Evolutionary conservation across 2,113 vertebrate genomes (phyloP).

Genomic region (Pimephales promelas): DNA sequence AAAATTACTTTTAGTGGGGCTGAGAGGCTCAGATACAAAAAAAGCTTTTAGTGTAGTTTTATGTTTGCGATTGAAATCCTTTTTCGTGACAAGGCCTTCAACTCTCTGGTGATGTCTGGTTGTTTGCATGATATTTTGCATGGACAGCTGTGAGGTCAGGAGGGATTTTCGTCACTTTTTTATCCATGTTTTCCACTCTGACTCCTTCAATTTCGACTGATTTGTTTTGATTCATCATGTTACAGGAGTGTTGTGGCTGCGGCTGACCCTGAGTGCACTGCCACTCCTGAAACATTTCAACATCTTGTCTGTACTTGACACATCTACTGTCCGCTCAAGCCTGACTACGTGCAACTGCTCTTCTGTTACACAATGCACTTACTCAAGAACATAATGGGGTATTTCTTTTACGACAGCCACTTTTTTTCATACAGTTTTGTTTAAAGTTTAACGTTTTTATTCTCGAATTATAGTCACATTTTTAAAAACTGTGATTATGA

Average conservation of each 20-base stretch:
- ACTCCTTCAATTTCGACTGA: conserved; percentile 7
- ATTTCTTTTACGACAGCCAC: neutral
- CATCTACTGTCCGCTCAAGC: neutral
- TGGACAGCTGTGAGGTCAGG: conserved; percentile 21
- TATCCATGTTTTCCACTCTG: conserved; percentile 4
- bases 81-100: conserved; percentile 33
- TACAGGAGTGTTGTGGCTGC: neutral
- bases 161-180: conserved; percentile 16
- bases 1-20: conserved; percentile 37
- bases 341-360: conserved; percentile 5
- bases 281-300: conserved; percentile 10
- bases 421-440: no score
- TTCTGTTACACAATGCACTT: neutral
- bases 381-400: neutral
- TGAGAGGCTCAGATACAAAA: conserved; percentile 15
- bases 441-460: no score
- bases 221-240: conserved; percentile 43
- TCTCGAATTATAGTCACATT: no score
- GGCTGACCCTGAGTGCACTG: conserved; percentile 14
- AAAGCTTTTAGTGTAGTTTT: conserved; percentile 41
- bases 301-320: conserved; percentile 29
- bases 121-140: conserved; percentile 22
- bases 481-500: no score
- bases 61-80: conserved; percentile 26
- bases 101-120: neutral